These are phyloP conservation scores for Epiblema foenella DNA, from an alignment of 2,888 invertebrate species.

Conservation along the genomic window DNA sequence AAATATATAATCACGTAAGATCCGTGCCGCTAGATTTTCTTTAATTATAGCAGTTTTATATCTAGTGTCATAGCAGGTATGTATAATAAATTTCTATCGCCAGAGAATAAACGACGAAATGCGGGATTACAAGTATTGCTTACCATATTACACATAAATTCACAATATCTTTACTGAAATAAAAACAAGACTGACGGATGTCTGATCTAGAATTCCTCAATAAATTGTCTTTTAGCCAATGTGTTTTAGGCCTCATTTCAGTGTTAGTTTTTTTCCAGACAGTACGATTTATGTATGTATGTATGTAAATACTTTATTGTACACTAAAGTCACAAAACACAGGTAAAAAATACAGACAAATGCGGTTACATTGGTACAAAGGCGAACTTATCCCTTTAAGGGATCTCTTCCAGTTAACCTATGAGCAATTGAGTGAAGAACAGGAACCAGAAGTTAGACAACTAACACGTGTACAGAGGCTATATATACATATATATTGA, in stretches of 20 bases:
- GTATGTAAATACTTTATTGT: no score
- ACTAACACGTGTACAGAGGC: no score
- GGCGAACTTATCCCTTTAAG: no score
- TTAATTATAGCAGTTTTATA: neutral
- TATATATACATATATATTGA: no score
- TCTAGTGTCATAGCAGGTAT: neutral
- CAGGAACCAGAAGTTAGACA: no score
- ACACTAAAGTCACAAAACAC: no score
- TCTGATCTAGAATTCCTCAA: neutral
- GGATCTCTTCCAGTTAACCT: no score
- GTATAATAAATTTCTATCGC: neutral
- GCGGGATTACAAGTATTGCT: conserved; percentile 10
- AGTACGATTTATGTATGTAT: no score
- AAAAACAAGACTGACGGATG: neutral
- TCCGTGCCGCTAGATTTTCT: neutral
- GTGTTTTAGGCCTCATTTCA: neutral
- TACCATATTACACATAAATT: neutral
- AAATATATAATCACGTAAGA: neutral
- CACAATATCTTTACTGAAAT: neutral
- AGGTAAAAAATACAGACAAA: no score
- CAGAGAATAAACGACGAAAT: neutral
- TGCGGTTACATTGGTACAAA: no score
- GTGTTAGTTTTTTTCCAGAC: neutral
- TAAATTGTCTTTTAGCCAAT: neutral
- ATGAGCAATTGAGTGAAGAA: no score